Conservation (phyloP, 2,113 vertebrate species). For the Trichechus manatus region DNA sequence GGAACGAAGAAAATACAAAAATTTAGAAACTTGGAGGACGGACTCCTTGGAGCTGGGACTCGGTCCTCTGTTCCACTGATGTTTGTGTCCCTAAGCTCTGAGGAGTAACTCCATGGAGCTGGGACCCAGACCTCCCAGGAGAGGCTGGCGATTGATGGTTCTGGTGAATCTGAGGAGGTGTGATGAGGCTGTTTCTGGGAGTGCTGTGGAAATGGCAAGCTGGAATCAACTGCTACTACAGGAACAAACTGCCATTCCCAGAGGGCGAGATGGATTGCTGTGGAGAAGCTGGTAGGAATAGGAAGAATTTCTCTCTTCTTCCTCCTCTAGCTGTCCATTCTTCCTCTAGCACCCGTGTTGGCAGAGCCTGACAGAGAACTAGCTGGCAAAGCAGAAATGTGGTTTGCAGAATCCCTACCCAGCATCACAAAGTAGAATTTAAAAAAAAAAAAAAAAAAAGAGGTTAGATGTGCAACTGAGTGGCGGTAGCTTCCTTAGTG, state of each 20-base stretch:
- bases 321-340: not conserved
- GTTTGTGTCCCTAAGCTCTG: not conserved
- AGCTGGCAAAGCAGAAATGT: conserved; percentile 16
- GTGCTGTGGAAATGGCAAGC: not conserved
- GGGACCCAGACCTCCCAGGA: not conserved
- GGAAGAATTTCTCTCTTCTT: not conserved
- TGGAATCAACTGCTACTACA: not conserved
- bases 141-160: not conserved
- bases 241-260: not conserved
- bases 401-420: not conserved
- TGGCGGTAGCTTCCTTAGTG: not conserved
- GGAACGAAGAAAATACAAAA: not conserved
- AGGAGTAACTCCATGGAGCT: not conserved
- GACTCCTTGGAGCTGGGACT: not conserved
- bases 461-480: conserved; percentile 28
- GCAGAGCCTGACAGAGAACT: conserved; percentile 21
- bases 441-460: not conserved
- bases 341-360: not conserved
- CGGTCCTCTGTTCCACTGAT: not conserved
- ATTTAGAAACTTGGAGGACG: not conserved
- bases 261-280: not conserved
- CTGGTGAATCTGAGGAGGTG: not conserved
- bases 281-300: not conserved
- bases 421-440: conserved; percentile 33
- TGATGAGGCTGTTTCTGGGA: not conserved